Conservation (phyloP, 2,113 vertebrate genomes). For the Tupaia chinensis region DNA sequence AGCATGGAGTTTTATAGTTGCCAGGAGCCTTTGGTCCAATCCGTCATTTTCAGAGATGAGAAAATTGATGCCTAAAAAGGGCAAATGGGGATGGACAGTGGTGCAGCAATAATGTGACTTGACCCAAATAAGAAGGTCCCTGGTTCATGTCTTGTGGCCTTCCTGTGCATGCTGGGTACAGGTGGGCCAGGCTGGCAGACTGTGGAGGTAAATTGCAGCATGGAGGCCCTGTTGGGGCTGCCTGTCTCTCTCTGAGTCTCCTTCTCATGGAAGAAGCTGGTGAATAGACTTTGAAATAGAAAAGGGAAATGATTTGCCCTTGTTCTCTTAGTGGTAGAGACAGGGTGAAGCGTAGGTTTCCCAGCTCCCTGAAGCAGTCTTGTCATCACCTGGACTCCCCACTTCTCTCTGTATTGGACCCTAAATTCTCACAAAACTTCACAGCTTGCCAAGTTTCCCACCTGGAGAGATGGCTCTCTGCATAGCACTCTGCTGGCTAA, state of each 20-base stretch:
- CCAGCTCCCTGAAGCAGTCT: not conserved
- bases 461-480: not conserved
- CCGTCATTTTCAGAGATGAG: conserved; percentile 37
- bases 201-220: too few species aligned
- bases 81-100: too few species aligned
- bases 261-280: too few species aligned
- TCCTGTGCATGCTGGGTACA: too few species aligned
- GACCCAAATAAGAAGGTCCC: too few species aligned
- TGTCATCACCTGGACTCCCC: too few species aligned
- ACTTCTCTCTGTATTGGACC: not conserved
- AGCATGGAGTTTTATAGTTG: not conserved
- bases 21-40: conserved; percentile 2
- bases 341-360: not conserved
- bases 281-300: too few species aligned
- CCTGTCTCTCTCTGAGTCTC: too few species aligned
- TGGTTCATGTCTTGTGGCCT: too few species aligned
- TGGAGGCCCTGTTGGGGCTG: too few species aligned
- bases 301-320: not conserved
- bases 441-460: not conserved
- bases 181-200: too few species aligned
- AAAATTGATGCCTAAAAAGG: not conserved
- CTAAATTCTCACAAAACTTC: not conserved
- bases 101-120: too few species aligned
- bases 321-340: not conserved
- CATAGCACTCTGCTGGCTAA: not conserved